Base-by-base conservation (phyloP, 2,113 vertebrate species). In the Micromys minutus region DNA sequence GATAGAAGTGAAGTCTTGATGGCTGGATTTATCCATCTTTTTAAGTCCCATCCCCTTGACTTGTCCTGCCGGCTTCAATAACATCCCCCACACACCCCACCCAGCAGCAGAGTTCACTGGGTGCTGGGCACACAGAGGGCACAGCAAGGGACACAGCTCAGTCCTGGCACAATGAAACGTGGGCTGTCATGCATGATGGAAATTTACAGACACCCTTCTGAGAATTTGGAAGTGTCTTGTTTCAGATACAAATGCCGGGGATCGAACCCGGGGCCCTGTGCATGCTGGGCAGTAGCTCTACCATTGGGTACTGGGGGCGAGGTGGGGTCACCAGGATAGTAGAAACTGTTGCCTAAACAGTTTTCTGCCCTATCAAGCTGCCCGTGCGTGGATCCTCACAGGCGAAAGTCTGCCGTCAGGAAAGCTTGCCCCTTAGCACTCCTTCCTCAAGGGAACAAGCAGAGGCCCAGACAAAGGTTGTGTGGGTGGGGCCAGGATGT, bases 21-120 rank as follows among this genome's bases (percentile, higher is more conserved):
- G 17, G 0, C 16, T n/a, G 34, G 22, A 9, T 52, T 65, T 39
- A 22, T 19, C 16, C 55, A 59, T 50, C 67, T 57, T 74, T 15
- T 29, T 45, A 13, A 71, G 34, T 34, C 45, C 42, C 0, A 0
- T 5, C 1, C 22, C 50, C 34, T 61, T 1, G 31, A 16, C n/a
- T 1, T 15, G 55, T 29, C 21, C n/a, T 26, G 17, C 47, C 7
- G 16, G 26, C 36, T 74, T 45, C 55, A 29, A 0, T 29, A 29
- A 3, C 31, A 19, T 36, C 12, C 24, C 16, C 50, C 3, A 11
- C 72, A 3, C 31, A 19, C 39, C 12, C 24, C 16, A 45, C 3
- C 15, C 72, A 8, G 34, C 45, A 36, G 45, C 29, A 61, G 21
- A 45, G 21, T n/a, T 13, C 81, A 39, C 1, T 4, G 47, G 11